phyloP scores from a whole-genome alignment of 2,113 vertebrate species.

The Sprattus sprattus region DNA sequence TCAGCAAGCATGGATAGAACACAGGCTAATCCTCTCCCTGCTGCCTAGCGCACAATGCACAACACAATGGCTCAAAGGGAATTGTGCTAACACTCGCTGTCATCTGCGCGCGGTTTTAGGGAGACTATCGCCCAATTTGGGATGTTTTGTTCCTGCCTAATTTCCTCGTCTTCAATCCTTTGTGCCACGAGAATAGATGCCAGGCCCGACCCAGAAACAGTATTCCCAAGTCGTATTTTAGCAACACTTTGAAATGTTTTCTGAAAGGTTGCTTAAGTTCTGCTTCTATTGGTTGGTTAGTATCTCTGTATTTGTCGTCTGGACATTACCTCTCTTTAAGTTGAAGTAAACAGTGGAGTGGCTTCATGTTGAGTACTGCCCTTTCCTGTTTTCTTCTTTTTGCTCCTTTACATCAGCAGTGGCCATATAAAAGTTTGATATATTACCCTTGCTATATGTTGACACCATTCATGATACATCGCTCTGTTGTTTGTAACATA shows the following conservation, averaged over 20 bases:
- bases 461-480: too few relatives aligned
- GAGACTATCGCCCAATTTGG: conserved; percentile 24
- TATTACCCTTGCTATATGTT: too few relatives aligned
- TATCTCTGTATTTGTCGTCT: not conserved
- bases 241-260: not conserved
- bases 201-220: not conserved
- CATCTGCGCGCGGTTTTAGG: conserved; percentile 32
- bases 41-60: conserved; percentile 37
- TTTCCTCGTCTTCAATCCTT: not conserved
- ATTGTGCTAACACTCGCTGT: conserved; percentile 33
- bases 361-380: not conserved
- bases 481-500: too few relatives aligned
- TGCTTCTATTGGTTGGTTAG: not conserved
- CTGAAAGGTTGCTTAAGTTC: not conserved
- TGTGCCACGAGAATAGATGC: not conserved
- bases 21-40: conserved; percentile 37
- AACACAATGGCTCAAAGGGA: conserved; percentile 35
- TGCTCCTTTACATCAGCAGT: too few relatives aligned
- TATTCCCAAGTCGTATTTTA: not conserved
- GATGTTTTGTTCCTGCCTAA: conserved; percentile 22
- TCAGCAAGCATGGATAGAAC: conserved; percentile 34
- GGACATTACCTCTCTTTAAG: not conserved
- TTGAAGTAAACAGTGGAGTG: not conserved
- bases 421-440: too few relatives aligned
- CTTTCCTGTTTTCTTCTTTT: too few relatives aligned